These are phyloP conservation scores for Polyodon spathula DNA, from an alignment of 2,113 vertebrate genomes.

Conservation along the genomic window DNA sequence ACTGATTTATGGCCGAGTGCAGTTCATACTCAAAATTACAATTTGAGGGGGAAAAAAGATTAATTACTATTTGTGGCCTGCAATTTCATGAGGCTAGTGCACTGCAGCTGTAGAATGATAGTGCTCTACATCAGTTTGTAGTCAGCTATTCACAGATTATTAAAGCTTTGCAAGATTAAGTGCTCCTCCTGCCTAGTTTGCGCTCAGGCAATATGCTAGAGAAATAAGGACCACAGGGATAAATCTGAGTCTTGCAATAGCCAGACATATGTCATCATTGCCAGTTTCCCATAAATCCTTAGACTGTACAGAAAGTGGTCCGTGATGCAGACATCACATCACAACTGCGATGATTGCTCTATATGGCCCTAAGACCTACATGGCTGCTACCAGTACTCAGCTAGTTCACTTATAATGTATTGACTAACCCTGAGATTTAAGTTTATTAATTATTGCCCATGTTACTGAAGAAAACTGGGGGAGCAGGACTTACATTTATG, in stretches of 20 bases:
- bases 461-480: conserved; percentile 20
- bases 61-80: conserved; percentile 87
- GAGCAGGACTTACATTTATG: conserved; percentile 7
- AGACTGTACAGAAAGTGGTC: conserved; percentile 52
- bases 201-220: conserved; percentile 81
- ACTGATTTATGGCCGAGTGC: conserved; percentile 89
- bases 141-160: conserved; percentile 98
- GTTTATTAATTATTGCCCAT: conserved; percentile 35
- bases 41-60: conserved; percentile 87
- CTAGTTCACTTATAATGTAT: conserved; percentile 49
- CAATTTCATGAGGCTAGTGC: conserved; percentile 73
- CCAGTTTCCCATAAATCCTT: conserved; percentile 80
- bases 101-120: conserved; percentile 78
- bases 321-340: conserved; percentile 54
- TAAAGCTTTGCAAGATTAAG: conserved; percentile 95
- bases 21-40: conserved; percentile 98
- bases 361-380: conserved; percentile 51
- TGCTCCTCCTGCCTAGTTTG: conserved; percentile 81
- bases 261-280: conserved; percentile 91
- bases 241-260: conserved; percentile 77
- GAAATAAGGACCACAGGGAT: conserved; percentile 78
- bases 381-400: conserved; percentile 31
- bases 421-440: conserved; percentile 52
- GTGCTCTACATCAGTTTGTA: conserved; percentile 77
- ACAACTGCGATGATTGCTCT: conserved; percentile 49